phyloP scores from a whole-genome alignment of 2,888 invertebrate genomes.

The Molorchus minor region DNA sequence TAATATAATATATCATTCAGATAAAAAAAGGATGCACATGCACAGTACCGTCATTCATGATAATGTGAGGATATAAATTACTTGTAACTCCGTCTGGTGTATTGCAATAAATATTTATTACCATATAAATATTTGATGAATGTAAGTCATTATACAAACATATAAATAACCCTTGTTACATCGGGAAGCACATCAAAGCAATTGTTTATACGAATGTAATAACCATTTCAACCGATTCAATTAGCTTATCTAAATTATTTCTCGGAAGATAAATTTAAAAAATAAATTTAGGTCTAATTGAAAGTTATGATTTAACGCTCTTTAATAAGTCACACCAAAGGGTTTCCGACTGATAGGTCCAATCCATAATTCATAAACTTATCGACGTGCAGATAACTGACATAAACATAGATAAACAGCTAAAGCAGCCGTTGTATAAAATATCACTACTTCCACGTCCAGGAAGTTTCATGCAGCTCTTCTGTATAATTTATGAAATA shows the following conservation, averaged over 20 bases:
- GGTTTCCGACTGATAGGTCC: conserved; percentile 30
- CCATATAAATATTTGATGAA: conserved; percentile 17
- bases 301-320: conserved; percentile 18
- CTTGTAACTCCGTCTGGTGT: conserved; percentile 1
- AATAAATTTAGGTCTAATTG: conserved; percentile 20
- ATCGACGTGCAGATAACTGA: too few relatives aligned
- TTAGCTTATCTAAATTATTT: conserved; percentile 24
- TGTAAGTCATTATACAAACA: conserved; percentile 19
- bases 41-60: too few relatives aligned
- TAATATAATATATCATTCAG: too few relatives aligned
- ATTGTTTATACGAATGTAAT: conserved; percentile 21
- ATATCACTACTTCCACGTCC: too few relatives aligned
- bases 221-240: conserved; percentile 22
- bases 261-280: conserved; percentile 19
- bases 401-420: too few relatives aligned
- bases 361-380: conserved; percentile 39
- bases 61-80: too few relatives aligned
- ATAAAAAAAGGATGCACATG: too few relatives aligned
- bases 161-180: conserved; percentile 21
- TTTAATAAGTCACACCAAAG: conserved; percentile 6
- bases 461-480: too few relatives aligned
- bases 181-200: conserved; percentile 18
- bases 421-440: conserved; percentile 17
- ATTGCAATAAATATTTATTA: conserved; percentile 21
- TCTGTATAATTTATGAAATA: too few relatives aligned